Evolutionary conservation across 2,888 invertebrate genomes (phyloP), one percentile per base, ranked within the genome.

Genomic region (Octonoba sinensis): DNA sequence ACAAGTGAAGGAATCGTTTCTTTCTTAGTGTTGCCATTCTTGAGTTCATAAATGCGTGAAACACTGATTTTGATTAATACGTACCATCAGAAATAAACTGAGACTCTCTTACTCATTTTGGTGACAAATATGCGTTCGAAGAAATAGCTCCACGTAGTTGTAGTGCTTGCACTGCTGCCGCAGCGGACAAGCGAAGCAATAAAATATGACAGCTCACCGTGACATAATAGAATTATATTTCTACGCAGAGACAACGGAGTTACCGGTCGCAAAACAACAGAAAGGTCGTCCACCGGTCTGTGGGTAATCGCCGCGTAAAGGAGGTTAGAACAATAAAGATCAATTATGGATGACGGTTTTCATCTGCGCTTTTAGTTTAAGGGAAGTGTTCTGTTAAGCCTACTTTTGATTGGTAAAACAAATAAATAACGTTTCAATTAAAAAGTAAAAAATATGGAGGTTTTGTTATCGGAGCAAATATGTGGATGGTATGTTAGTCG

Each of bases 271-370:
- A 3, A 22, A 69, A 69, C 36, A 18, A 36, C 36, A 11, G 6
- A 36, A 36, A 20, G 44, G 69, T 69, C 56, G 69, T 18, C 22
- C 54, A 56, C 69, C 54, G 54, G 20, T n/a, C 16, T 54, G 54
- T 20, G 8, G n/a, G 16, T n/a, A 54, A 27, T 44, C 69, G 69
- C 56, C 69, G 54, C 18, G 46, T 27, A 51, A 54, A 69, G 36
- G 56, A 69, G 69, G 69, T 69, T 69, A 56, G n/a, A 69, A 56
- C 69, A 51, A 56, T 69, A 69, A 69, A 69, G 22, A 54, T 54
- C 20, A 20, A 54, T 54, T 54, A 54, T 54, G 54, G 16, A 2
- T 18, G 16, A 20, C 54, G 11, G 54, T 54, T 54, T 1, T 20
- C 20, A n/a, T 54, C 20, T 54, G 20, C 20, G 6, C 36, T 36